Evolutionary conservation across 2,113 vertebrate genomes (phyloP).

Genomic region (Erythrocebus patas): DNA sequence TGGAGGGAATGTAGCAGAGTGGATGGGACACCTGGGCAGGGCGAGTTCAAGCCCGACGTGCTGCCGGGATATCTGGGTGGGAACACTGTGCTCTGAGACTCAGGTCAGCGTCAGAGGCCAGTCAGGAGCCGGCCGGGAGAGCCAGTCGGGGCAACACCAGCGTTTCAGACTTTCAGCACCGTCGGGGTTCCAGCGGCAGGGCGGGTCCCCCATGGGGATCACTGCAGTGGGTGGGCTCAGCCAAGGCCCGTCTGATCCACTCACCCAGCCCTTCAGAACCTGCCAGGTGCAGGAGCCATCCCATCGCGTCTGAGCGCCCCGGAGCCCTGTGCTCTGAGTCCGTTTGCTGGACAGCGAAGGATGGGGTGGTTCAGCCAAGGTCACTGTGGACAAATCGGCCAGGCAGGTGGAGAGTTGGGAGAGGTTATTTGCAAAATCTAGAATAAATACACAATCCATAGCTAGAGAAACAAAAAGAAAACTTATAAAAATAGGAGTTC

Average conservation of each 20-base stretch:
- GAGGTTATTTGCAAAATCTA: not conserved
- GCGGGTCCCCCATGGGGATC: accelerated
- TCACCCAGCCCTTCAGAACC: not conserved
- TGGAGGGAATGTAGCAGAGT: not conserved
- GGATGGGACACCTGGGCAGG: accelerated
- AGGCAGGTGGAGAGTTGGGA: not conserved
- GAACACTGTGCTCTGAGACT: accelerated
- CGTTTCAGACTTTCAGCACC: not conserved
- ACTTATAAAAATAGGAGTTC: not conserved
- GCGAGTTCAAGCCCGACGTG: not conserved
- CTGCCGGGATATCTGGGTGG: accelerated
- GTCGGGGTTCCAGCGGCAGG: accelerated
- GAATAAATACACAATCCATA: not conserved
- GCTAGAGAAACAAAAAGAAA: not conserved
- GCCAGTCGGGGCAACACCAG: not conserved
- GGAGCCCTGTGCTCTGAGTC: not conserved
- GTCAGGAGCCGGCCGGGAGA: not conserved
- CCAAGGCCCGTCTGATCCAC: accelerated
- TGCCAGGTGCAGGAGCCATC: accelerated
- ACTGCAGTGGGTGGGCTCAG: accelerated
- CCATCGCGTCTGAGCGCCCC: accelerated
- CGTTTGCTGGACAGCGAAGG: accelerated
- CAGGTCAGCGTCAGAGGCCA: not conserved
- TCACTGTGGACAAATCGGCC: not conserved
- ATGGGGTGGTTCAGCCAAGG: accelerated